These are phyloP conservation scores for Zaprionus tsacasi DNA, from an alignment of 1,140 invertebrate species.

Conservation along the genomic window DNA sequence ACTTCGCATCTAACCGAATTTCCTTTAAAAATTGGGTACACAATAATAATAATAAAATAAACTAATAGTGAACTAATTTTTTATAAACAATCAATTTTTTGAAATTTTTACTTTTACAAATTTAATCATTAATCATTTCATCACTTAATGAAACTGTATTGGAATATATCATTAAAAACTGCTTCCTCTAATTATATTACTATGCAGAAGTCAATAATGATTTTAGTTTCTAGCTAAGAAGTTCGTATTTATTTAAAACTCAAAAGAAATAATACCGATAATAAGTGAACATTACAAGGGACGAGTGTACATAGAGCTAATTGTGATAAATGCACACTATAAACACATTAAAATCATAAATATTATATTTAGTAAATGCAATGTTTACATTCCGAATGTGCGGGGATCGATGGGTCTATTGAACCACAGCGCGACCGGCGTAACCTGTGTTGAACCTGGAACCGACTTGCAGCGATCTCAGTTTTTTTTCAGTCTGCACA, in stretches of 20 bases:
- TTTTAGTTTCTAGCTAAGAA: slow-evolving; percentile 2
- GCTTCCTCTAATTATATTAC: too few species aligned
- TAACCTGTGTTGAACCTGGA: slow-evolving; percentile 58
- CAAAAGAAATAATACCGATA: not conserved
- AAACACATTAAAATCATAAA: not conserved
- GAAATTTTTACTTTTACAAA: too few species aligned
- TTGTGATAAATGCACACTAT: slow-evolving; percentile 36
- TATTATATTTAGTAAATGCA: slow-evolving; percentile 35
- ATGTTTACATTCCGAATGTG: not conserved
- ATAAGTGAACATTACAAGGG: slow-evolving; percentile 19
- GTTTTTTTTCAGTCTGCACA: slow-evolving; percentile 53
- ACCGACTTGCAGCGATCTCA: slow-evolving; percentile 33
- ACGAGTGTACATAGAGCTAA: not conserved
- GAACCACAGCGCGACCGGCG: slow-evolving; percentile 61
- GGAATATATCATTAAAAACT: too few species aligned
- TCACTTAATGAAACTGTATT: too few species aligned
- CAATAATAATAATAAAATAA: too few species aligned
- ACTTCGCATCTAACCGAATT: too few species aligned
- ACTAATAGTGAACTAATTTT: too few species aligned
- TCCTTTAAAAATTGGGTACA: too few species aligned
- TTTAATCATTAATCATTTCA: too few species aligned
- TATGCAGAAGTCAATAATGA: not conserved
- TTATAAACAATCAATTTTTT: too few species aligned
- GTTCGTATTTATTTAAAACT: slow-evolving; percentile 8
- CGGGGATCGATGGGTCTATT: slow-evolving; percentile 36